phyloP scores from a whole-genome alignment of 2,888 invertebrate species.

The Metellina segmentata region DNA sequence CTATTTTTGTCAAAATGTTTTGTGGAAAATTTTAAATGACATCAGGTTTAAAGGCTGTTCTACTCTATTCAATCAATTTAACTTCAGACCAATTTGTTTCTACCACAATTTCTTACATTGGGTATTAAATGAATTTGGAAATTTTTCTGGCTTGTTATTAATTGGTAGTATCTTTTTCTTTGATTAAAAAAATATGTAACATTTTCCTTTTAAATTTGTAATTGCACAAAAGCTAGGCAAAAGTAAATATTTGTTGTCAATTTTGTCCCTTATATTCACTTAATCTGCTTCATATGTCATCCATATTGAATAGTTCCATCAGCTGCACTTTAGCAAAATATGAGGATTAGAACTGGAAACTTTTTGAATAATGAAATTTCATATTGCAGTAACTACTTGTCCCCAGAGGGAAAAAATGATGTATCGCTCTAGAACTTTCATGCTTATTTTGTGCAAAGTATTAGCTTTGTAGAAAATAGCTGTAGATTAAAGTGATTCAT shows the following conservation, averaged over 20 bases:
- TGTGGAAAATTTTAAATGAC: too few relatives aligned
- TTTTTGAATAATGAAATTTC: slow-evolving; percentile 27
- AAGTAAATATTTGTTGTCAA: slow-evolving; percentile 3
- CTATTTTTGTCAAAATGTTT: neutral
- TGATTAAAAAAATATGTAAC: neutral
- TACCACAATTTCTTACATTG: neutral
- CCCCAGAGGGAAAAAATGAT: slow-evolving; percentile 25
- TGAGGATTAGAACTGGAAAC: neutral
- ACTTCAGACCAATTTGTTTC: too few relatives aligned
- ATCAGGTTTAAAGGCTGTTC: too few relatives aligned
- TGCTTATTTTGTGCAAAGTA: slow-evolving; percentile 66
- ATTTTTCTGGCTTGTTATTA: neutral
- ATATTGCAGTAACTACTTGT: slow-evolving; percentile 46
- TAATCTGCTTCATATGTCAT: slow-evolving; percentile 27
- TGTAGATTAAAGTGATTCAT: slow-evolving; percentile 63
- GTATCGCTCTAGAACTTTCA: slow-evolving; percentile 46
- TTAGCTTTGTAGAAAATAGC: slow-evolving; percentile 70
- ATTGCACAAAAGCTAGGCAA: slow-evolving; percentile 20
- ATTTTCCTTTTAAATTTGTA: slow-evolving; percentile 14
- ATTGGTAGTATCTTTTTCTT: neutral
- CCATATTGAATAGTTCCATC: slow-evolving; percentile 44
- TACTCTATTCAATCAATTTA: too few relatives aligned
- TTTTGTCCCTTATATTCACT: slow-evolving; percentile 28
- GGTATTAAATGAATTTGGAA: neutral
- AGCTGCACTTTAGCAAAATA: slow-evolving; percentile 59